A percentile compares a stretch with the other conserved stretches of the same genome.
Conservation (phyloP, 2,797 vertebrate species). For the Pagetopsis macropterus region DNA sequence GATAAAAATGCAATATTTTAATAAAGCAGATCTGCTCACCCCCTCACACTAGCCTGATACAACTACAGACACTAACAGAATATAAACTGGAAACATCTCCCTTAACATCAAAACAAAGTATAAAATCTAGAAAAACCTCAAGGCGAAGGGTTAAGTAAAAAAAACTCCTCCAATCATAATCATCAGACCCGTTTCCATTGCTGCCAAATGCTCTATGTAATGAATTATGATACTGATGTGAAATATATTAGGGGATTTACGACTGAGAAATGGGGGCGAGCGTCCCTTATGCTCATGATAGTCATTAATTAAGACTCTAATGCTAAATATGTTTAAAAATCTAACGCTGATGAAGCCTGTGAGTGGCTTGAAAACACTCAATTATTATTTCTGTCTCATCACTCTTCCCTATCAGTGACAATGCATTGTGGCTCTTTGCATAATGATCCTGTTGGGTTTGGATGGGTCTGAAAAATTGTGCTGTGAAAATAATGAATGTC, state of each 20-base stretch:
- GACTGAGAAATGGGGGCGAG: conserved; percentile 1
- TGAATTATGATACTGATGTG: conserved; percentile 22
- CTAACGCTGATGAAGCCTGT: conserved; percentile 13
- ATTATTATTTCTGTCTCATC: conserved; percentile 7
- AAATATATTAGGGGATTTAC: conserved; percentile 30
- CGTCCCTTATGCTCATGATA: not conserved
- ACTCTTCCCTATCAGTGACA: not conserved
- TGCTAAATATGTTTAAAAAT: conserved; percentile 18
- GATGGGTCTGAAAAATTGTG: not conserved
- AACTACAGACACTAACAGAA: not conserved
- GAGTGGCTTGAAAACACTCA: conserved; percentile 19
- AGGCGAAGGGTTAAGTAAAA: not conserved
- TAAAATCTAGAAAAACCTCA: not conserved
- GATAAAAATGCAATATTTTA: not conserved
- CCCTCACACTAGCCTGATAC: not conserved
- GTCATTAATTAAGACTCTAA: conserved; percentile 30
- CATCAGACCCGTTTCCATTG: not conserved
- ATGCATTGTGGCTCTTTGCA: not conserved
- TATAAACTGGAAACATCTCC: not conserved
- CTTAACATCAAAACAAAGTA: not conserved
- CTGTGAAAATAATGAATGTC: not conserved
- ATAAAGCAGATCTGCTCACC: not conserved
- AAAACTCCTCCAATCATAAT: not conserved
- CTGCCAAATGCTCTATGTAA: conserved; percentile 1
- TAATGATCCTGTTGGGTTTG: not conserved